phyloP scores from a whole-genome alignment of 2,888 invertebrate genomes.

The Gymnoscelis rufifasciata region DNA sequence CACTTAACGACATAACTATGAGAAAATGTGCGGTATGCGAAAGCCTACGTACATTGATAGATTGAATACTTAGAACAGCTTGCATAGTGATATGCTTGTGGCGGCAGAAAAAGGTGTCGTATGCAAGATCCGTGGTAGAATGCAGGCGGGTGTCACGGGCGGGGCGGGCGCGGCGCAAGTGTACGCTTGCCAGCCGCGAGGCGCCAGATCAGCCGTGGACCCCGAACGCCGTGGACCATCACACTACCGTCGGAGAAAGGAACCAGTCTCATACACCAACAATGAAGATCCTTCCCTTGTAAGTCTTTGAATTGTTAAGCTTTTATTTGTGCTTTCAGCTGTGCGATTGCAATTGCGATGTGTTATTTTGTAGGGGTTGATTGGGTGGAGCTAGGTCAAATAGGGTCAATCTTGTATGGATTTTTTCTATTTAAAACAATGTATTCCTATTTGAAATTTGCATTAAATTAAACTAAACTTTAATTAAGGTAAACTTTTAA shows the following conservation, averaged over 20 bases:
- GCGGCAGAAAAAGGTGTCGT: background rate
- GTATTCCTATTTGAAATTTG: no score
- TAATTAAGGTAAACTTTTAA: background rate
- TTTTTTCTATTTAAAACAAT: no score
- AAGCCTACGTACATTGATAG: no score
- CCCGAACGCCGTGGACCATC: conserved; percentile 66
- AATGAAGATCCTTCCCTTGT: conserved; percentile 68
- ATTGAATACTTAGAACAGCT: background rate
- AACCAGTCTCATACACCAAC: conserved; percentile 36
- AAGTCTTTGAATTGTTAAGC: conserved; percentile 37
- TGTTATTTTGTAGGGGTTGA: background rate
- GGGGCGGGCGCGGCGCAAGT: conserved; percentile 35
- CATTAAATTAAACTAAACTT: no score
- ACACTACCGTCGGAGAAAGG: conserved; percentile 60
- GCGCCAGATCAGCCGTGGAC: conserved; percentile 67
- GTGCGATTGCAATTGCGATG: conserved; percentile 66
- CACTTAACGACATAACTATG: no score
- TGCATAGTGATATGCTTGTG: background rate
- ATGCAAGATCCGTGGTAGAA: background rate
- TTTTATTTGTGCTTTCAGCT: conserved; percentile 36
- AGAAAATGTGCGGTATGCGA: no score
- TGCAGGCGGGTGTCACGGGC: conserved; percentile 31
- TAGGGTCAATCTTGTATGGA: no score
- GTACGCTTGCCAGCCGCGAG: conserved; percentile 47
- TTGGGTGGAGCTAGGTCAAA: no score